phyloP scores from a whole-genome alignment of 2,797 vertebrate species.

The Hylomyscus alleni region DNA sequence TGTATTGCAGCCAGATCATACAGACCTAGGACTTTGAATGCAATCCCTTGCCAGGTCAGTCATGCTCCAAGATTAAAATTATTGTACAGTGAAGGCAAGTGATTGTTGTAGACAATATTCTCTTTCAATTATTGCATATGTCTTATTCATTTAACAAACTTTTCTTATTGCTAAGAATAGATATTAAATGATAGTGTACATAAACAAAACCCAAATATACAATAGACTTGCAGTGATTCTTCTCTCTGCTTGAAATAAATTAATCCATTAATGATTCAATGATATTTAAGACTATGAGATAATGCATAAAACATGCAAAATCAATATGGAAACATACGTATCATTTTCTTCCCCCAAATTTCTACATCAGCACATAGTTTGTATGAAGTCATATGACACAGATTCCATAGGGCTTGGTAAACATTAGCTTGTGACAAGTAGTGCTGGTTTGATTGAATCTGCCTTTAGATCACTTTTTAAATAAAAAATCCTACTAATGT shows the following conservation, averaged over 20 bases:
- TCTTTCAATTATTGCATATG: not conserved
- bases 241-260: not conserved
- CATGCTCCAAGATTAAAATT: too few relatives aligned
- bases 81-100: not conserved
- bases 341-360: not conserved
- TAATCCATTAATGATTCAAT: not conserved
- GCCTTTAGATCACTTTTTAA: not conserved
- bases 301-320: not conserved
- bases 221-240: not conserved
- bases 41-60: too few relatives aligned
- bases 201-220: not conserved
- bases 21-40: too few relatives aligned
- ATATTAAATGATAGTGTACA: not conserved
- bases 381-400: not conserved
- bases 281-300: not conserved
- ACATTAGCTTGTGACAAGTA: not conserved
- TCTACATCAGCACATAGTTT: not conserved
- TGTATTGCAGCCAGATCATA: too few relatives aligned
- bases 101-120: not conserved
- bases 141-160: not conserved
- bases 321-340: not conserved
- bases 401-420: not conserved
- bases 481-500: not conserved
- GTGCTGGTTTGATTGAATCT: not conserved
- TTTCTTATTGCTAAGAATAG: not conserved